These are phyloP conservation scores for Ornithorhynchus anatinus DNA, from an alignment of 2,113 vertebrate genomes.

Conservation along the genomic window DNA sequence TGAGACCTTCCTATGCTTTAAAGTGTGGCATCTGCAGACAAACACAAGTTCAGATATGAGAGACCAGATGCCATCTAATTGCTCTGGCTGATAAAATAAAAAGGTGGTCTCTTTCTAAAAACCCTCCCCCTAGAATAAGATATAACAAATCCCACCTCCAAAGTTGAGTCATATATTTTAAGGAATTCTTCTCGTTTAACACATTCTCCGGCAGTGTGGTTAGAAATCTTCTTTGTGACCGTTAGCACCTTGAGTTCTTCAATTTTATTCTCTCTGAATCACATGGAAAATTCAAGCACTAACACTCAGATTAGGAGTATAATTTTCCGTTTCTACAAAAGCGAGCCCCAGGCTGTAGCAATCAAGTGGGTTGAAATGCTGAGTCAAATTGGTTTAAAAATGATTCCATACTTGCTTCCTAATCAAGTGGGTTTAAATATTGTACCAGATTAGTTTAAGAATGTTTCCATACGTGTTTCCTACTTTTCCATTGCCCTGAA, in stretches of 20 bases:
- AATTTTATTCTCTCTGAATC: neutral
- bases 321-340: no score
- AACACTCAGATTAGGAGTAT: neutral
- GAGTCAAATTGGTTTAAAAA: no score
- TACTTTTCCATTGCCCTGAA: neutral
- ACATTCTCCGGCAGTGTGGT: neutral
- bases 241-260: neutral
- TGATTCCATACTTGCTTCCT: no score
- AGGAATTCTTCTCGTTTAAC: neutral
- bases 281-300: neutral
- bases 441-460: neutral
- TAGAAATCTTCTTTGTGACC: neutral
- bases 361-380: no score
- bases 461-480: neutral
- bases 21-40: neutral
- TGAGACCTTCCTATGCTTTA: neutral
- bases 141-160: neutral
- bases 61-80: neutral
- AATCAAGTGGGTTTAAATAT: neutral
- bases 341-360: no score
- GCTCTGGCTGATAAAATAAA: neutral
- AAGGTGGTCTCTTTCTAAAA: neutral
- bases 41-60: neutral
- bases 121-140: neutral
- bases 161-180: neutral